A percentile compares a stretch with the other conserved stretches of the same genome.
Evolutionary conservation across 2,797 vertebrate genomes (phyloP).

Genomic region (Silurus aristotelis): DNA sequence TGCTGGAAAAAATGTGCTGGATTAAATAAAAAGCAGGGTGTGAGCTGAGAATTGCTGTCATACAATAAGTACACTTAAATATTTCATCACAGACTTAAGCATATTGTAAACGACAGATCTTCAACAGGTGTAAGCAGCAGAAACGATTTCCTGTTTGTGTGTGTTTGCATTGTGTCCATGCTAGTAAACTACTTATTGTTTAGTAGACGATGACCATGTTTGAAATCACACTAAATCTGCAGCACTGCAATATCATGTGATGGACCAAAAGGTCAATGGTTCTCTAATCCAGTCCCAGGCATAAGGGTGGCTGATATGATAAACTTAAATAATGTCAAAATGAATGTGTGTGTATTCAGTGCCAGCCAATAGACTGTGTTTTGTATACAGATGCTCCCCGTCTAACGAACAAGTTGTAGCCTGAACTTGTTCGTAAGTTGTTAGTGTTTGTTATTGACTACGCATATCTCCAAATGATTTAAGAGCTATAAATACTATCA

Average conservation of each 20-base stretch:
- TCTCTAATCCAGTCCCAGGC: conserved; percentile 6
- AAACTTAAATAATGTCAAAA: background rate
- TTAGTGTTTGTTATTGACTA: too few species aligned
- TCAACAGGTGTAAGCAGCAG: background rate
- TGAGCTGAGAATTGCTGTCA: background rate
- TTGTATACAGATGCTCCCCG: too few species aligned
- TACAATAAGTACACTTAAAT: background rate
- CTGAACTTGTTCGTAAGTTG: too few species aligned
- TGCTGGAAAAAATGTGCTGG: background rate
- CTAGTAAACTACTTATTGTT: background rate
- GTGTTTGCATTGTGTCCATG: background rate
- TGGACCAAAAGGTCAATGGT: background rate
- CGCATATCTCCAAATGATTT: too few species aligned
- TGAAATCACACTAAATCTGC: background rate
- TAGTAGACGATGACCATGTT: background rate
- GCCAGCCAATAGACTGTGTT: background rate
- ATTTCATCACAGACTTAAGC: background rate
- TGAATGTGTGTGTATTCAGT: background rate
- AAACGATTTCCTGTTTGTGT: background rate
- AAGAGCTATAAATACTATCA: too few species aligned
- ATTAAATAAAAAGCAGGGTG: background rate
- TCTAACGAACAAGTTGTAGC: too few species aligned
- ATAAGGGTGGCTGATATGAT: background rate
- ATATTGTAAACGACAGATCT: background rate
- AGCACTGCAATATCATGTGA: background rate